Base-by-base conservation (phyloP, 2,888 invertebrate species). In the Sthenelais limicola region DNA sequence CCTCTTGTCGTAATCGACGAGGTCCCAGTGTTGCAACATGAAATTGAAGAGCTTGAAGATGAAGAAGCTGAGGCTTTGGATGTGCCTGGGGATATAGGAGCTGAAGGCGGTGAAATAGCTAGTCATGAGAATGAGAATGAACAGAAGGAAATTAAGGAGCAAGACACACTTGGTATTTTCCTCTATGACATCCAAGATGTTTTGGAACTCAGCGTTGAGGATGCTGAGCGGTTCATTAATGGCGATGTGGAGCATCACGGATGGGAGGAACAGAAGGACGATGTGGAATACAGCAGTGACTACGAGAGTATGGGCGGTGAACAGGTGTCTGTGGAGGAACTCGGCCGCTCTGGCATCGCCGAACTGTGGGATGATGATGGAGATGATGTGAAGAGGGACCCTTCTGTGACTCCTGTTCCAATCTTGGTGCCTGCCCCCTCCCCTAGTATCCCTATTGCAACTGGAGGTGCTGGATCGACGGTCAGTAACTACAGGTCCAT, bases 241-340 rank as follows among this genome's bases (percentile, higher is more conserved):
- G 24, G 21, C 1, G 62, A 62, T 43, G 43, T 43, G 12, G 38
- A 21, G 3, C 7, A 5, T 24, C 62, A 9, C 3, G 12, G n/a
- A n/a, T 21, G 5, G 3, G 62, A 62, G 3, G n/a, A 54, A 18
- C 38, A 30, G 4, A 9, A 30, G 38, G 49, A 72, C 4, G 62
- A 62, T 35, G 56, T 24, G 21, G 67, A 74, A 26, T 38, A 33
- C 21, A 67, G 71, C 71, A 74, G 73, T 68, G 73, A 74, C 48
- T 74, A 74, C 49, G 73, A 74, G 67, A 74, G 73, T 47, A 73
- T 73, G 73, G 43, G 38, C 7, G 56, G 33, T 24, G 73, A 74
- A 15, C 62, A 62, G 26, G 48, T 49, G 32, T 71, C 73, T 32
- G 33, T 66, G n/a, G 73, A 74, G n/a, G 73, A 74, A 5, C 68